A percentile compares a stretch with the other conserved stretches of the same genome.
Evolutionary conservation across 2,113 vertebrate species (phyloP).

Genomic region (Saccopteryx bilineata): DNA sequence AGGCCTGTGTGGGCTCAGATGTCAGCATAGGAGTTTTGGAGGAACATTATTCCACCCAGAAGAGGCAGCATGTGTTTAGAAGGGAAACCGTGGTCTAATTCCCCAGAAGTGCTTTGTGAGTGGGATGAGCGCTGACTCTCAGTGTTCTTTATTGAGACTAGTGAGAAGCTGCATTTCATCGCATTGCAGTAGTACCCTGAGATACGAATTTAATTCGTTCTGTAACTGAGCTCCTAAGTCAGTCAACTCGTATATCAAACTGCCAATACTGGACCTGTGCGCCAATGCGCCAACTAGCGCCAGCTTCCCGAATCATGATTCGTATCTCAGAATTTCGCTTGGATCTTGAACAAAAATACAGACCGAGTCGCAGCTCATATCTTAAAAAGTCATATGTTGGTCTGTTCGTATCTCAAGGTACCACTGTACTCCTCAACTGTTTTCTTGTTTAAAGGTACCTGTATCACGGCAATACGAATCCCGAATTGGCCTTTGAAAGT

Average conservation of each 20-base stretch:
- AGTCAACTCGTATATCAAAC: too few relatives aligned
- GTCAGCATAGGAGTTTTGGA: neutral
- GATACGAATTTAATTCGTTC: too few relatives aligned
- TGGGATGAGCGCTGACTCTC: neutral
- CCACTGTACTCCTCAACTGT: constrained; percentile 23
- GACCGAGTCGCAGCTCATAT: too few relatives aligned
- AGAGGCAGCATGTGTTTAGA: neutral
- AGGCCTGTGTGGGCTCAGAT: neutral
- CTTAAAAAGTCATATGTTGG: too few relatives aligned
- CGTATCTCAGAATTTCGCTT: too few relatives aligned
- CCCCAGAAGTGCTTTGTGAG: neutral
- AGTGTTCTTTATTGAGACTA: constrained; percentile 56
- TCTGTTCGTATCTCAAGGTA: too few relatives aligned
- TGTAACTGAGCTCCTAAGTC: too few relatives aligned
- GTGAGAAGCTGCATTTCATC: constrained; percentile 50
- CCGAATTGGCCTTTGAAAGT: constrained; percentile 96
- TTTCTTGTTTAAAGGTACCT: constrained; percentile 91
- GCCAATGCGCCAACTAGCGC: too few relatives aligned
- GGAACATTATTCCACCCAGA: neutral
- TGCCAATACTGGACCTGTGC: too few relatives aligned
- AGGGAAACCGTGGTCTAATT: neutral
- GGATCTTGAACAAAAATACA: too few relatives aligned
- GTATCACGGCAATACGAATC: constrained; percentile 95
- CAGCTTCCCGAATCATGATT: too few relatives aligned
- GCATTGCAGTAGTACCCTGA: neutral